Conservation (phyloP, 1,140 invertebrate species). For the Stenopsyche tienmushanensis region DNA sequence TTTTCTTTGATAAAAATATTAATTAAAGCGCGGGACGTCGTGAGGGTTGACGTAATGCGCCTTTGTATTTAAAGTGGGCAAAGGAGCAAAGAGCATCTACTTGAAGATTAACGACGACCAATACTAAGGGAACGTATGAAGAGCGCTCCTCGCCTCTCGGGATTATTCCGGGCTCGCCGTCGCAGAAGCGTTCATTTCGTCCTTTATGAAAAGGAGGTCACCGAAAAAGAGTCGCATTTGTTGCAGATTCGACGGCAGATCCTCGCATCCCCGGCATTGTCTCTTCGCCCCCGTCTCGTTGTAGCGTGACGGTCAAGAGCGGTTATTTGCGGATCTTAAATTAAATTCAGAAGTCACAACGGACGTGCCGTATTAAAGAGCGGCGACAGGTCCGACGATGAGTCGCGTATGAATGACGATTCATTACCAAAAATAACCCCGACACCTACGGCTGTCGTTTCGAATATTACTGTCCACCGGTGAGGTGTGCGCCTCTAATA, state of each 20-base stretch:
- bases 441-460: background rate
- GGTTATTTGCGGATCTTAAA: constrained; percentile 22
- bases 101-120: background rate
- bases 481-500: too few species aligned
- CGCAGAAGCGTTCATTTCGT: background rate
- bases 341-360: constrained; percentile 17
- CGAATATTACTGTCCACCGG: background rate
- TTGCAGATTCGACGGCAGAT: background rate
- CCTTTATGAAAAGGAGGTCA: background rate
- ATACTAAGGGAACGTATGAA: too few species aligned
- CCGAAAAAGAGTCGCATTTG: background rate
- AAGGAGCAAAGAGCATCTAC: background rate
- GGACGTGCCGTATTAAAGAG: constrained; percentile 5
- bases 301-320: constrained; percentile 21
- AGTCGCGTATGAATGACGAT: constrained; percentile 14
- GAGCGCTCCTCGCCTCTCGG: too few species aligned
- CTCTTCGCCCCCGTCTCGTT: constrained; percentile 6
- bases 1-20: too few species aligned
- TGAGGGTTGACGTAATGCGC: background rate
- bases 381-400: constrained; percentile 3
- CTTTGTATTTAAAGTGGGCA: background rate
- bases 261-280: background rate
- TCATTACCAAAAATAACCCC: constrained; percentile 15
- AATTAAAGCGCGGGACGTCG: too few species aligned
- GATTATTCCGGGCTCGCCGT: background rate